Evolutionary conservation across 1,140 invertebrate species (phyloP).

Genomic region (Drosophila azteca): DNA sequence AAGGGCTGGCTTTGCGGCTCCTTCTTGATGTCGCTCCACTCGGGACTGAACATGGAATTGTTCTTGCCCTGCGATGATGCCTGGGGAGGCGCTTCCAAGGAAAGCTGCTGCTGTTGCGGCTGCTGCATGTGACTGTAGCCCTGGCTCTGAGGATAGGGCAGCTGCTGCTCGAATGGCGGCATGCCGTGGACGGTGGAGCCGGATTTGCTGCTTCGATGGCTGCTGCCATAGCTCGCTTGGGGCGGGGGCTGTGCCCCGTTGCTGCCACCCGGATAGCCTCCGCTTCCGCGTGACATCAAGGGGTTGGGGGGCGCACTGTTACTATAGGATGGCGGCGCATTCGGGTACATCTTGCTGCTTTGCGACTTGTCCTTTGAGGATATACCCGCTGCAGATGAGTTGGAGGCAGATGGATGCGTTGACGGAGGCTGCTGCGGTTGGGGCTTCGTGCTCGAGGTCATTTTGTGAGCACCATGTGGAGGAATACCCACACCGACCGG

Average conservation of each 20-base stretch:
- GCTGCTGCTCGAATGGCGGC: conserved; percentile 66
- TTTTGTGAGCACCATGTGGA: conserved; percentile 62
- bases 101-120: conserved; percentile 33
- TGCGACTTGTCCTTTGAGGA: conserved; percentile 66
- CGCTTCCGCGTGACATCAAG: conserved; percentile 58
- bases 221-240: conserved; percentile 40
- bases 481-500: conserved; percentile 55
- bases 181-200: conserved; percentile 72
- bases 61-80: conserved; percentile 50
- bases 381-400: conserved; percentile 38
- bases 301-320: conserved; percentile 58
- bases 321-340: conserved; percentile 61
- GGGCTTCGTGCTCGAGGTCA: conserved; percentile 59
- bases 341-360: conserved; percentile 70
- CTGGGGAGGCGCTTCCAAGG: conserved; percentile 17
- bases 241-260: conserved; percentile 40
- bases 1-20: conserved; percentile 54
- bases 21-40: conserved; percentile 74
- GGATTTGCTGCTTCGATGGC: conserved; percentile 67
- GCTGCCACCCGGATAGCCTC: conserved; percentile 54
- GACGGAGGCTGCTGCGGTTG: conserved; percentile 36
- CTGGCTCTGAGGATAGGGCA: conserved; percentile 68
- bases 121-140: conserved; percentile 64
- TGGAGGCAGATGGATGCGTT: conserved; percentile 46
- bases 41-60: conserved; percentile 78